Percentiles rank a stretch among this genome's conserved stretches.
Evolutionary conservation across 2,113 vertebrate species (phyloP).

Genomic region (Harpagus bidentatus): DNA sequence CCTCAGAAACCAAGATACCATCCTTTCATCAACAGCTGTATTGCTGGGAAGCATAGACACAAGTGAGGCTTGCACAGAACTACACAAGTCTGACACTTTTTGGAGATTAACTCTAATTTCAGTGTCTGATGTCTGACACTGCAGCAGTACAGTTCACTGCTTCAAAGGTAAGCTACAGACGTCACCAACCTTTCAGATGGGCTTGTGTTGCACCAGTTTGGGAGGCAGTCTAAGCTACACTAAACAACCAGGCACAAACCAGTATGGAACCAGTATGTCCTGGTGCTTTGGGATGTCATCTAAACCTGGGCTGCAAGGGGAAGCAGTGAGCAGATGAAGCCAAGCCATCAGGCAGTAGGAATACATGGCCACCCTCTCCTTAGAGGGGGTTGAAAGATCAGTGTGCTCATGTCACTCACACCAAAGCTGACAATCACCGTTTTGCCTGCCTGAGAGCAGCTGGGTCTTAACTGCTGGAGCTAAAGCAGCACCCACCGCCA

Average conservation of each 20-base stretch:
- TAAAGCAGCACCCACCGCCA: fast-evolving
- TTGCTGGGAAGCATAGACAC: neutral
- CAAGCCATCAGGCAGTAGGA: neutral
- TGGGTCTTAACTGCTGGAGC: neutral
- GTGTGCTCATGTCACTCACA: neutral
- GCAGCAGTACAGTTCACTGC: neutral
- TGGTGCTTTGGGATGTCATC: neutral
- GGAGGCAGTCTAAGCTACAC: neutral
- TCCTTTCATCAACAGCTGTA: neutral
- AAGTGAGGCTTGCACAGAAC: neutral
- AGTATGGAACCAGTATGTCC: neutral
- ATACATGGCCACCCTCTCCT: neutral
- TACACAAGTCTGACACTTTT: neutral
- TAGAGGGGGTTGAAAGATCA: neutral
- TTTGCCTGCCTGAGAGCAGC: neutral
- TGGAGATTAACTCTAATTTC: neutral
- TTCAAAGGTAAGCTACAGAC: neutral
- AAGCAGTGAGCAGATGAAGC: neutral
- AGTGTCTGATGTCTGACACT: neutral
- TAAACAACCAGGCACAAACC: neutral
- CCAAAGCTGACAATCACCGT: neutral
- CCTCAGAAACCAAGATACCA: neutral
- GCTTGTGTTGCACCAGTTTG: neutral
- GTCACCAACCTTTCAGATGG: fast-evolving
- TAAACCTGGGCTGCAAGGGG: neutral